A percentile compares a stretch with the other conserved stretches of the same genome.
Evolutionary conservation across 1,140 invertebrate species (phyloP).

Genomic region (Heliconius congener): DNA sequence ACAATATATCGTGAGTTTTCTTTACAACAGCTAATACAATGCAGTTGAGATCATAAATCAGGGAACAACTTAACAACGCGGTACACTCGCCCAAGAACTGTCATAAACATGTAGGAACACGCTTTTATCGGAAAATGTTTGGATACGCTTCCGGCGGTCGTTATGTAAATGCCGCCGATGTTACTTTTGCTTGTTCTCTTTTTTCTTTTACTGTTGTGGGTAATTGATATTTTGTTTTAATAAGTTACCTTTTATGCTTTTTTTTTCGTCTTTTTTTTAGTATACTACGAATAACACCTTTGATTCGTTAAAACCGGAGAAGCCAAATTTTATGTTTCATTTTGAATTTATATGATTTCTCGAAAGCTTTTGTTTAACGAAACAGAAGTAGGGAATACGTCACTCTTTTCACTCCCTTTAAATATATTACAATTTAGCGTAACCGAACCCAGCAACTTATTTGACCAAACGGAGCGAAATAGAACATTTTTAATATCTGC

Average conservation of each 20-base stretch:
- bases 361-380: no score
- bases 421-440: no score
- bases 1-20: slow-evolving; percentile 12
- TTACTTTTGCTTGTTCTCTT: slow-evolving; percentile 43
- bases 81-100: slow-evolving; percentile 44
- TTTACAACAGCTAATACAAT: slow-evolving; percentile 30
- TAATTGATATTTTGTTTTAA: neutral
- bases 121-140: slow-evolving; percentile 56
- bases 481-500: no score
- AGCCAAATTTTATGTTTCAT: no score
- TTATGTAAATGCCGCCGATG: slow-evolving; percentile 36
- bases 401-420: no score
- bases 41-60: slow-evolving; percentile 48
- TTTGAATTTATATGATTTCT: no score
- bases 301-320: no score
- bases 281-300: no score
- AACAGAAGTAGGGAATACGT: no score
- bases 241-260: neutral
- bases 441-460: no score
- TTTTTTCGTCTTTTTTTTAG: neutral
- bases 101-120: slow-evolving; percentile 51
- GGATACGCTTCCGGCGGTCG: slow-evolving; percentile 44
- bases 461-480: no score
- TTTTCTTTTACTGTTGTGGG: neutral
- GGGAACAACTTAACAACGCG: slow-evolving; percentile 36